These are phyloP conservation scores for Polylopha cassiicola DNA, from an alignment of 2,888 invertebrate species.

Conservation along the genomic window DNA sequence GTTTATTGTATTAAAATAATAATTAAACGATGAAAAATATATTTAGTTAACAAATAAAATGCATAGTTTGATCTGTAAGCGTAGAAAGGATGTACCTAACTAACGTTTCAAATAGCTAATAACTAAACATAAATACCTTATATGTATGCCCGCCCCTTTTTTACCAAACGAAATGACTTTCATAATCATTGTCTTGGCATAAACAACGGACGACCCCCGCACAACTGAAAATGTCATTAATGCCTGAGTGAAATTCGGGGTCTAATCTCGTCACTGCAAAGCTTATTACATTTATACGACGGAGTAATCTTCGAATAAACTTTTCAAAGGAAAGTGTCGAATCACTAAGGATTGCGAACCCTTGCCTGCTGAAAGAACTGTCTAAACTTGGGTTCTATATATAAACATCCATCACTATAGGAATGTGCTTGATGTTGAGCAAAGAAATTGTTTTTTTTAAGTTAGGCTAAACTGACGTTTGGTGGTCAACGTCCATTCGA, in stretches of 20 bases:
- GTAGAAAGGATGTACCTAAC: background rate
- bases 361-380: conserved; percentile 67
- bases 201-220: conserved; percentile 59
- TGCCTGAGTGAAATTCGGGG: conserved; percentile 75
- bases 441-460: background rate
- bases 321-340: conserved; percentile 74
- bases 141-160: conserved; percentile 40
- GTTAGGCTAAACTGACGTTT: no score
- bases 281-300: conserved; percentile 77
- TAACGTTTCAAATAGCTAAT: conserved; percentile 7
- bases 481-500: no score
- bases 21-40: background rate
- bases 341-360: conserved; percentile 73
- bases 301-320: conserved; percentile 76
- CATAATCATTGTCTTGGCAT: conserved; percentile 69
- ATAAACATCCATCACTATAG: conserved; percentile 4
- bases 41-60: background rate
- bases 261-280: conserved; percentile 75
- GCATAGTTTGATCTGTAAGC: no score
- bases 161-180: conserved; percentile 70
- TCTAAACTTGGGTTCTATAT: conserved; percentile 30
- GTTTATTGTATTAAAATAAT: background rate
- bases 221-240: conserved; percentile 75
- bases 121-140: conserved; percentile 23
- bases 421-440: no score